Conservation (phyloP, 2,113 vertebrate species). For the Acanthochromis polyacanthus region DNA sequence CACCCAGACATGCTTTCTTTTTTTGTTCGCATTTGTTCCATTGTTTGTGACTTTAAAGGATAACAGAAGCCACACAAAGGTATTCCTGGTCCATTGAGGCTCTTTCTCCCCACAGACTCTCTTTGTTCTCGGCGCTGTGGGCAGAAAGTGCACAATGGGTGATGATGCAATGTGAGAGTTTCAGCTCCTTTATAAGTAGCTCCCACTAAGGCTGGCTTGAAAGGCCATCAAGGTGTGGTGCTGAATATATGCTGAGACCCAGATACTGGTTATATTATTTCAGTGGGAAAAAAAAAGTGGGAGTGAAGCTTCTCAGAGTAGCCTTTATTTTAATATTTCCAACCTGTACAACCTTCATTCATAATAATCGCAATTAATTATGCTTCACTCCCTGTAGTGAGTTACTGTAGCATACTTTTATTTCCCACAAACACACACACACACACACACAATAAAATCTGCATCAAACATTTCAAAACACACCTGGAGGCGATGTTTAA, state of each 20-base stretch:
- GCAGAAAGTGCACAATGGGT: conserved; percentile 66
- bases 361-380: too few species aligned
- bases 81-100: conserved; percentile 66
- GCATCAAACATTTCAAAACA: conserved; percentile 3
- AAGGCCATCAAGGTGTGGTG: conserved; percentile 65
- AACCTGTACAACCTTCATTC: neutral
- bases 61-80: conserved; percentile 63
- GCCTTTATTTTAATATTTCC: neutral
- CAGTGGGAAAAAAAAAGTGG: conserved; percentile 1
- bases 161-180: conserved; percentile 69
- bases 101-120: conserved; percentile 58
- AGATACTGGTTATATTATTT: conserved; percentile 34
- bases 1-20: conserved; percentile 56
- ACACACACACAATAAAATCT: neutral
- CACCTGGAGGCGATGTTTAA: neutral
- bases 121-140: conserved; percentile 71
- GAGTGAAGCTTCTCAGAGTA: neutral
- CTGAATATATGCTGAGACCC: conserved; percentile 26
- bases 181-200: conserved; percentile 48
- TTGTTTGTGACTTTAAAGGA: conserved; percentile 78
- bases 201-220: conserved; percentile 47
- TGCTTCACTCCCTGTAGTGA: neutral
- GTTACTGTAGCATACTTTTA: neutral
- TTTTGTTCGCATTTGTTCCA: conserved; percentile 68
- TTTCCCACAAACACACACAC: neutral